Base-by-base conservation (phyloP, 2,797 vertebrate genomes). In the Carduelis carduelis region DNA sequence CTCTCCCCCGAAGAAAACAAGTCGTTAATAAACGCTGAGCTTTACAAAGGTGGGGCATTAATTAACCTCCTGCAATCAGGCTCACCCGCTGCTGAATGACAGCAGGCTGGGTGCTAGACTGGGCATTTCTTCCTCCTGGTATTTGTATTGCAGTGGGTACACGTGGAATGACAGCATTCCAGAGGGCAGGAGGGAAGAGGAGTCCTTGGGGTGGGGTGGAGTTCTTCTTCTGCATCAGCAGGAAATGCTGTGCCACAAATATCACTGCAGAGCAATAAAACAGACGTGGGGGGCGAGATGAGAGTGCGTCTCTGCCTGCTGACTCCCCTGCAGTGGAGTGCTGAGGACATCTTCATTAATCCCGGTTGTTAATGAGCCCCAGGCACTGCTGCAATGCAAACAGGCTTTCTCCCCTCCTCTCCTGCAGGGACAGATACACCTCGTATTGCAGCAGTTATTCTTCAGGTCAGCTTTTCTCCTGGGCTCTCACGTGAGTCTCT, bases 271-370 rank as follows among this genome's bases (percentile, higher is more conserved):
- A 69, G 79, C 39, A 17, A 32, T 18, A 47, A 68, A 83, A 57
- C 12, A 18, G 39, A 8, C 0, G 3, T 35, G 17, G 56, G 43
- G 57, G n/a, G 15, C 46, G 66, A 66, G 72, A 20, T 35, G 49
- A n/a, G 59, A 83, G 46, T 4, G 34, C 34, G 34, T 57, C 81
- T 53, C 61, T 70, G 74, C 69, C 49, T 66, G 85, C 52, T 61
- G 66, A 30, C 49, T 87, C 34, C 57, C 35, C 75, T 74, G 61
- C 80, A 26, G 77, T 14, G 79, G 26, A 56, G 26, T 16, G 53
- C 5, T 27, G 70, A 82, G 77, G 59, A 70, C 23, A 49, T 65
- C 50, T 52, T 87, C 68, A 93, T 94, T 91, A 96, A 86, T 92
- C 82, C 47, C 4, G 7, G 32, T 76, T 72, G 85, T 57, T 95